Evolutionary conservation across 2,797 vertebrate species (phyloP).

Genomic region (Notolepis coatsorum): DNA sequence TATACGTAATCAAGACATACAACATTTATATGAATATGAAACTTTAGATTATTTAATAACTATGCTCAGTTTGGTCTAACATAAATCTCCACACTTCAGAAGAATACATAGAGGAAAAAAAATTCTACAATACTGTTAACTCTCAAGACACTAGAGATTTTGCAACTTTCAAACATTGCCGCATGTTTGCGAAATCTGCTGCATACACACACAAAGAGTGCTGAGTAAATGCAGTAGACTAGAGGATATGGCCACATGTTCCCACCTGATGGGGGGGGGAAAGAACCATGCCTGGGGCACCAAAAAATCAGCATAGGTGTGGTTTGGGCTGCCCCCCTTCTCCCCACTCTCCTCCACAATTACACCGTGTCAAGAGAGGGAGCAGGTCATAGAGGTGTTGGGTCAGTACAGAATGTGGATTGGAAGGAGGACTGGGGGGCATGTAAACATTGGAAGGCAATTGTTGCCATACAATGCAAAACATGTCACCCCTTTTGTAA

Average conservation of each 20-base stretch:
- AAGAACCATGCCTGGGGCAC: slow-evolving; percentile 82
- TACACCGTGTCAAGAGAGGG: slow-evolving; percentile 24
- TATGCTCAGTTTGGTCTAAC: too few species aligned
- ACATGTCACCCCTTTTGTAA: slow-evolving; percentile 25
- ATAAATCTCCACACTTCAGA: too few species aligned
- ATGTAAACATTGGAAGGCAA: slow-evolving; percentile 1
- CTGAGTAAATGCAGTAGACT: slow-evolving; percentile 17
- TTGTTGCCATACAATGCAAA: slow-evolving; percentile 19
- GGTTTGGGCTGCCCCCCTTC: slow-evolving; percentile 73
- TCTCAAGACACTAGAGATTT: not conserved
- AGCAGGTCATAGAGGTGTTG: slow-evolving; percentile 52
- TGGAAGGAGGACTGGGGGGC: slow-evolving; percentile 7
- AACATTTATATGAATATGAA: not conserved
- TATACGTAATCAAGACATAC: not conserved
- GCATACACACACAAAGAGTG: not conserved
- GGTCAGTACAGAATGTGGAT: slow-evolving; percentile 45
- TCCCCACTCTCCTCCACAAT: slow-evolving; percentile 23
- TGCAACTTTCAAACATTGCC: not conserved
- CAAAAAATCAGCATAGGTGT: slow-evolving; percentile 86
- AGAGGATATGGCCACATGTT: slow-evolving; percentile 56
- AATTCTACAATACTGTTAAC: too few species aligned
- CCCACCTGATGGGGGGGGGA: slow-evolving; percentile 60
- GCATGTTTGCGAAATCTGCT: not conserved
- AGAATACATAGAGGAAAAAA: too few species aligned
- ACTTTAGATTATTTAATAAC: not conserved